Base-by-base conservation (phyloP, 2,113 vertebrate genomes). In the Synodontis membranacea region DNA sequence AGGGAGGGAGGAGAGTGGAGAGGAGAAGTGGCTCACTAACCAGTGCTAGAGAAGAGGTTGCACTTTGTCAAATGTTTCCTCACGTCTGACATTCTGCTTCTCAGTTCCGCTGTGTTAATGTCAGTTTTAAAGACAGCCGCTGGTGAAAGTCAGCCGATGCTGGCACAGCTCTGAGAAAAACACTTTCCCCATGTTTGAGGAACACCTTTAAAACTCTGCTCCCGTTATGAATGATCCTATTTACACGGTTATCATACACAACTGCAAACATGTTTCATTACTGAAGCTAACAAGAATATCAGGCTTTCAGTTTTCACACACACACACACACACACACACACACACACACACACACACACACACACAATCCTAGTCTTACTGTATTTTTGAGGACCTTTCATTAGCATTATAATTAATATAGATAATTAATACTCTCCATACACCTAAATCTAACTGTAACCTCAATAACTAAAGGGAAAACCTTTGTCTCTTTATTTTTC, bases 11-110 rank as follows among this genome's bases (percentile, higher is more conserved):
- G 56, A 2, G 15, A 4, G 66, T 7, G 4, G 50, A 23, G 34
- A 3, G 37, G 60, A 60, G 80, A 74, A 44, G 31, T 39, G 64
- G 52, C 78, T 80, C 78, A 58, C 56, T 84, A 82, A 81, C 78
- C 74, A 42, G 78, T 56, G 60, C 56, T 86, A 58, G 62, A 80
- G 62, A 86, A 37, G 84, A 80, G 28, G 37, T 86, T 81, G 85
- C 85, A 86, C 85, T 81, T 86, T 81, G 78, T 81, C 84, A 86
- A 68, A 70, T 44, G 39, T 66, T 78, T 60, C 76, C 78, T 72
- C 85, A 72, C 78, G 10, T 86, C 72, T 81, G 79, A 46, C 78
- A 66, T 86, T 54, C 62, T 7, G 46, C 75, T 48, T 66, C 75
- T 80, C 60, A n/a, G 75, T 80, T 79, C 42, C n/a, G 56, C 74